These are phyloP conservation scores for Xylocopa sonorina DNA, from an alignment of 1,140 invertebrate genomes.

Conservation along the genomic window DNA sequence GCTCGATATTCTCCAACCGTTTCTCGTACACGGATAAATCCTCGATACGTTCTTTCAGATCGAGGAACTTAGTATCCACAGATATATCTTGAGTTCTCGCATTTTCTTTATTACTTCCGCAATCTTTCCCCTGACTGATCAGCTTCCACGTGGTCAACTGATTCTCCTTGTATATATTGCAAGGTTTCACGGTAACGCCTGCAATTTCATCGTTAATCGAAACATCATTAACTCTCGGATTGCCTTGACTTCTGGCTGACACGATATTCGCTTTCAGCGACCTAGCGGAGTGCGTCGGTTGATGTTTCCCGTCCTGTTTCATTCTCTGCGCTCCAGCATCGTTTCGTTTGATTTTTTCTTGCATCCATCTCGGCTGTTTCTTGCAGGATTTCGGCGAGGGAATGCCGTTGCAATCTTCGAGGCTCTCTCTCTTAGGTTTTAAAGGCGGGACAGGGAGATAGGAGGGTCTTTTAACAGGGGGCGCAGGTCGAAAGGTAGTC, in stretches of 20 bases:
- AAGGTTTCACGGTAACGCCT: slow-evolving; percentile 72
- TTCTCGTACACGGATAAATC: background rate
- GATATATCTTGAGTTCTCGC: background rate
- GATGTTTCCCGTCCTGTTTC: slow-evolving; percentile 12
- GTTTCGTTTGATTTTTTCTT: background rate
- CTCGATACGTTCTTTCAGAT: background rate
- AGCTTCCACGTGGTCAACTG: slow-evolving; percentile 75
- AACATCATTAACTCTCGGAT: slow-evolving; percentile 73
- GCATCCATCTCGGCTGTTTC: background rate
- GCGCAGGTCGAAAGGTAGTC: slow-evolving; percentile 29
- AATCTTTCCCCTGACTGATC: slow-evolving; percentile 54
- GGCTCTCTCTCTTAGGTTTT: slow-evolving; percentile 20
- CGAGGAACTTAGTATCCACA: background rate
- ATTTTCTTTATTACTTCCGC: background rate
- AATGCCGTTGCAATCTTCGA: background rate
- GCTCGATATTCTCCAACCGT: background rate
- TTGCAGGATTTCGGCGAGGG: background rate
- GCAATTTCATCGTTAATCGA: slow-evolving; percentile 68
- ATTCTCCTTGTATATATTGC: slow-evolving; percentile 32
- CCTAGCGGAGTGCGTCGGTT: background rate
- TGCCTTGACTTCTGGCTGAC: slow-evolving; percentile 52
- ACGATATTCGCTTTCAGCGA: slow-evolving; percentile 55
- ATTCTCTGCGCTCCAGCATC: background rate
- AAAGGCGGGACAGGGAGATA: slow-evolving; percentile 34
- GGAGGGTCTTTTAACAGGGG: slow-evolving; percentile 31